Conservation (phyloP, 2,113 vertebrate genomes). For the Cyanoderma ruficeps region DNA sequence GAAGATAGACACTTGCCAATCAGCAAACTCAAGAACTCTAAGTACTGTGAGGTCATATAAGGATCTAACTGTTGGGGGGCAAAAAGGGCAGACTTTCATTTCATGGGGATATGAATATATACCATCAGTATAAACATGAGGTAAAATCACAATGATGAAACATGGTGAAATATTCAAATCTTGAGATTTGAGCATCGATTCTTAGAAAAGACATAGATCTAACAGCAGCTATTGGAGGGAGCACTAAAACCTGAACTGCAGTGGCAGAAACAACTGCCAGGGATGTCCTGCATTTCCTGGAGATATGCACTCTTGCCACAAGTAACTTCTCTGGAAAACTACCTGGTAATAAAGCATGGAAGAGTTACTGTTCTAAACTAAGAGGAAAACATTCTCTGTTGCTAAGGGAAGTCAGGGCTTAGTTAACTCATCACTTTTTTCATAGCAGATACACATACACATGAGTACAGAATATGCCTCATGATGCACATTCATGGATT, state of each 20-base stretch:
- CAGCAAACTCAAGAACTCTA: background rate
- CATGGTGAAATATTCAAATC: background rate
- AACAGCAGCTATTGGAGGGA: background rate
- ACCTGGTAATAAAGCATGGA: background rate
- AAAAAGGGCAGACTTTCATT: background rate
- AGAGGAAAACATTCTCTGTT: conserved; percentile 25
- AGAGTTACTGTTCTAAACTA: background rate
- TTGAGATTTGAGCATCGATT: background rate
- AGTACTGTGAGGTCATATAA: background rate
- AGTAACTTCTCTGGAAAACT: background rate
- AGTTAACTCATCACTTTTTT: background rate
- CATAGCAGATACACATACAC: background rate
- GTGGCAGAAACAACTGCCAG: background rate
- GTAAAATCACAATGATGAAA: background rate
- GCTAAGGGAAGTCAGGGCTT: conserved; percentile 31
- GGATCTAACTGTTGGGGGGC: background rate
- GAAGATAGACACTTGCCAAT: background rate
- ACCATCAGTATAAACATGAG: background rate
- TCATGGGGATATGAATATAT: background rate
- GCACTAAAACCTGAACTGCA: background rate
- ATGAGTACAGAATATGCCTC: background rate
- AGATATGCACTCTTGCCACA: background rate
- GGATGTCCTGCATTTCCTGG: background rate
- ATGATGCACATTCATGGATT: background rate
- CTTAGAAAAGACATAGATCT: background rate